These are phyloP conservation scores for Coptodon bakossiorum DNA, from an alignment of 2,113 vertebrate genomes.

Conservation along the genomic window DNA sequence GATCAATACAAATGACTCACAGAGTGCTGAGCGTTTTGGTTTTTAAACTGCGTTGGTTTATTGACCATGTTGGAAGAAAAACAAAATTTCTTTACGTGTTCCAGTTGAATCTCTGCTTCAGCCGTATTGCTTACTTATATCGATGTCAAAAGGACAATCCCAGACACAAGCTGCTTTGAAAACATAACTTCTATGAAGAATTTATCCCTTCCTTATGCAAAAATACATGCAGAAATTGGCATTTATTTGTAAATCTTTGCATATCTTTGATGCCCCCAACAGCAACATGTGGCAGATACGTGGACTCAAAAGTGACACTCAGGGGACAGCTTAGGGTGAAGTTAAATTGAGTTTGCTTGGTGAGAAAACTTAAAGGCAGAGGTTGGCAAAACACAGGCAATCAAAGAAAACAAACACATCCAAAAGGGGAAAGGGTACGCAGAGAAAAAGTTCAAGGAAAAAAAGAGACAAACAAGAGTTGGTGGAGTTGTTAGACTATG, in stretches of 20 bases:
- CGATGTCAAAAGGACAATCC: background rate
- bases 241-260: background rate
- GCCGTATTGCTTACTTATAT: background rate
- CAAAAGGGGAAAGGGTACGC: background rate
- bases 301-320: background rate
- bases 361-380: background rate
- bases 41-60: background rate
- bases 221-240: background rate
- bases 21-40: background rate
- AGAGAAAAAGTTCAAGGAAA: background rate
- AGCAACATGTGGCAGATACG: background rate
- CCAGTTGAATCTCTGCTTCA: background rate
- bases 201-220: background rate
- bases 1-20: background rate
- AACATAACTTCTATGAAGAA: background rate
- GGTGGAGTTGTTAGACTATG: background rate
- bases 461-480: background rate
- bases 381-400: background rate
- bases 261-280: background rate
- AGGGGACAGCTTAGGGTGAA: accelerated
- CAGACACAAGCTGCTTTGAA: accelerated
- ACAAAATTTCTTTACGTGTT: background rate
- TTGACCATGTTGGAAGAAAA: background rate
- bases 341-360: background rate
- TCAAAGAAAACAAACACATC: background rate